phyloP scores from a whole-genome alignment of 2,797 vertebrate genomes.

The Chrysocyon brachyurus region DNA sequence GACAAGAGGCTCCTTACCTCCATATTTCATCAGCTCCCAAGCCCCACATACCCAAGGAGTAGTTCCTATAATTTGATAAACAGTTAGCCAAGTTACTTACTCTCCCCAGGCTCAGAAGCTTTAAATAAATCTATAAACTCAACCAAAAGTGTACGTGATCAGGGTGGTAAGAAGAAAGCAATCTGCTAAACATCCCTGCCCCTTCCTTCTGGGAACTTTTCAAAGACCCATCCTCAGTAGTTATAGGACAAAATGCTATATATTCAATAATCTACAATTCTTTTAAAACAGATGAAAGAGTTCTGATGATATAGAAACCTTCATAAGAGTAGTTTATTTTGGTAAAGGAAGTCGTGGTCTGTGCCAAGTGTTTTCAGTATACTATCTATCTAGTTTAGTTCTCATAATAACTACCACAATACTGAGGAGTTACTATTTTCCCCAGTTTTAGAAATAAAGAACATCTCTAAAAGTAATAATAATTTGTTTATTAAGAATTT shows the following conservation, averaged over 20 bases:
- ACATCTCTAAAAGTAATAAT: not conserved
- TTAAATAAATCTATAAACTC: not conserved
- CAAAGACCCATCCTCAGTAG: not conserved
- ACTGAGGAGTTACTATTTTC: not conserved
- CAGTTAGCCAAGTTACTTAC: not conserved
- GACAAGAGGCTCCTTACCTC: not conserved
- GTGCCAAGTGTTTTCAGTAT: not conserved
- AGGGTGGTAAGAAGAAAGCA: not conserved
- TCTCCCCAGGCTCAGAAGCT: not conserved
- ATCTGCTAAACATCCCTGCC: not conserved
- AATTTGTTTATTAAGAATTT: not conserved
- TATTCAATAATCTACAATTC: not conserved
- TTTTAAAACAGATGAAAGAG: constrained; percentile 17
- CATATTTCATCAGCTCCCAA: not conserved
- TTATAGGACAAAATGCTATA: not conserved
- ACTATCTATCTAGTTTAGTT: not conserved
- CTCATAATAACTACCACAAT: not conserved
- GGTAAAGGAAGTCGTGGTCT: not conserved
- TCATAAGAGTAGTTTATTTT: not conserved
- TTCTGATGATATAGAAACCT: not conserved
- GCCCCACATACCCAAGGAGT: not conserved
- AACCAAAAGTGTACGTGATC: not conserved
- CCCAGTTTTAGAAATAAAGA: not conserved
- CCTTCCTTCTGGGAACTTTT: not conserved
- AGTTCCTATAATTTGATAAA: not conserved